Evolutionary conservation across 1,140 invertebrate genomes (phyloP).

Genomic region (Cylas formicarius): DNA sequence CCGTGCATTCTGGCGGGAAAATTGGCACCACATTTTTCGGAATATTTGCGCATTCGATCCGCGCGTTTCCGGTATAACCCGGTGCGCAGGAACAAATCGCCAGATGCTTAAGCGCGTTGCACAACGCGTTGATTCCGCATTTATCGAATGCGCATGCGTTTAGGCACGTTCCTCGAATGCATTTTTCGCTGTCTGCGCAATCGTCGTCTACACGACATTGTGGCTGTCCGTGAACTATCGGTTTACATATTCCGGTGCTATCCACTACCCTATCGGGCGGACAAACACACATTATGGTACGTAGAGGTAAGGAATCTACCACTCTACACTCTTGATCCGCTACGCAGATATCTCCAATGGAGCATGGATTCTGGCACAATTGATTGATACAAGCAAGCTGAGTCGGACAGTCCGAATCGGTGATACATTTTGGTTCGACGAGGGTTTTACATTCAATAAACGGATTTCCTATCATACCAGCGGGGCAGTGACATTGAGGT

Average conservation of each 20-base stretch:
- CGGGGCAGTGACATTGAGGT: conserved; percentile 67
- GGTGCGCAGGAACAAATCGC: conserved; percentile 70
- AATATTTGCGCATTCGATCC: conserved; percentile 65
- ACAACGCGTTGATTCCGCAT: conserved; percentile 81
- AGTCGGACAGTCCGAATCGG: conserved; percentile 68
- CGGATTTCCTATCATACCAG: conserved; percentile 70
- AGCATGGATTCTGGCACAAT: conserved; percentile 70
- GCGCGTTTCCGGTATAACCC: conserved; percentile 74
- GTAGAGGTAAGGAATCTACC: conserved; percentile 66
- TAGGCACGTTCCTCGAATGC: conserved; percentile 65
- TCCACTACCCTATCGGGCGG: conserved; percentile 63
- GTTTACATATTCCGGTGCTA: conserved; percentile 54
- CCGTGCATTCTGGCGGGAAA: conserved; percentile 61
- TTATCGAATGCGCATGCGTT: conserved; percentile 68
- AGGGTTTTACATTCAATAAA: conserved; percentile 58
- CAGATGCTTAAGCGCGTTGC: conserved; percentile 64
- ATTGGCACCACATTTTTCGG: conserved; percentile 30
- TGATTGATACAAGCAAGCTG: conserved; percentile 68
- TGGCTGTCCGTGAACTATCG: conserved; percentile 45
- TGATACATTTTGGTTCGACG: conserved; percentile 53
- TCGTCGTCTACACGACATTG: conserved; percentile 67
- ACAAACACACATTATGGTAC: conserved; percentile 75
- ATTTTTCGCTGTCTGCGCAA: conserved; percentile 64
- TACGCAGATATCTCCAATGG: conserved; percentile 59
- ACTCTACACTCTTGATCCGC: conserved; percentile 70